Evolutionary conservation across 1,140 invertebrate species (phyloP).

Genomic region (Drosophila persimilis): DNA sequence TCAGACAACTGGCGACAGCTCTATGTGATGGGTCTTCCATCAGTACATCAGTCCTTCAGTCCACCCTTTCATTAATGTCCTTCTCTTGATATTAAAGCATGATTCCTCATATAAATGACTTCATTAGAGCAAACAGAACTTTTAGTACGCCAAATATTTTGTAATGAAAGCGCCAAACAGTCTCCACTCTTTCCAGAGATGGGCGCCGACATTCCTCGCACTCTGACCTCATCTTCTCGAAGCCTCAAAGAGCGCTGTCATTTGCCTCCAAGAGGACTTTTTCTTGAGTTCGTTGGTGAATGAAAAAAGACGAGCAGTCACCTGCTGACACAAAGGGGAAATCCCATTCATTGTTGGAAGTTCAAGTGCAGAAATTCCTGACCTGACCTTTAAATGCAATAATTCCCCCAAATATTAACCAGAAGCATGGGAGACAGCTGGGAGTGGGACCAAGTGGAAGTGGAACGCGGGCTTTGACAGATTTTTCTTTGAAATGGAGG

Average conservation of each 20-base stretch:
- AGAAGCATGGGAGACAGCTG: neutral
- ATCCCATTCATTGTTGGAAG: constrained; percentile 6
- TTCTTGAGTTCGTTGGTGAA: neutral
- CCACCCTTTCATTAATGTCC: constrained; percentile 7
- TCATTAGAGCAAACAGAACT: constrained; percentile 47
- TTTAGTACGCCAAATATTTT: constrained; percentile 47
- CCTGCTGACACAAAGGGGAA: constrained; percentile 12
- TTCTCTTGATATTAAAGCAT: constrained; percentile 48
- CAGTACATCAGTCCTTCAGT: constrained; percentile 11
- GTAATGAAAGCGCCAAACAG: constrained; percentile 35
- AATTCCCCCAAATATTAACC: constrained; percentile 53
- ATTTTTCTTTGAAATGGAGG: constrained; percentile 26
- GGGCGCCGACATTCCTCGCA: constrained; percentile 7
- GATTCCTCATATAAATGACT: constrained; percentile 72
- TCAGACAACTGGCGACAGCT: constrained; percentile 59
- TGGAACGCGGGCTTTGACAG: constrained; percentile 4
- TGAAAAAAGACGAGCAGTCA: constrained; percentile 12
- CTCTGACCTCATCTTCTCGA: constrained; percentile 36
- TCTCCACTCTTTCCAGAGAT: constrained; percentile 10
- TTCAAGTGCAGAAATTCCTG: constrained; percentile 20
- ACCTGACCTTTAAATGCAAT: constrained; percentile 6
- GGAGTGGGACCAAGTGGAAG: neutral
- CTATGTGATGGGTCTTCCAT: constrained; percentile 7
- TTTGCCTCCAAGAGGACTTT: no score
- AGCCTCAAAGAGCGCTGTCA: neutral